Base-by-base conservation (phyloP, 2,888 invertebrate genomes). In the Diloba caeruleocephala region DNA sequence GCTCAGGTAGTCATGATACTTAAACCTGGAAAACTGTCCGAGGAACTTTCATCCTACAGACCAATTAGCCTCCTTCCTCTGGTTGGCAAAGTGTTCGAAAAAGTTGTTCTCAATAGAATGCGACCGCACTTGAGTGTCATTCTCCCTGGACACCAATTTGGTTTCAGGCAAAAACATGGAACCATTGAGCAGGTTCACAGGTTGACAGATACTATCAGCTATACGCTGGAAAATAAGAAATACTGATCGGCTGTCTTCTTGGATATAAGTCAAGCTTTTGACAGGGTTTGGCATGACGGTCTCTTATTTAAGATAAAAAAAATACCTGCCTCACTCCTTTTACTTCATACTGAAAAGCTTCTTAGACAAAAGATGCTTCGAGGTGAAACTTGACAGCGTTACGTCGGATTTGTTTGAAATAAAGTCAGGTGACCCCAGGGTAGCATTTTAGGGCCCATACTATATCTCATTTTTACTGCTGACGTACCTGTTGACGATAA, bases 1-100 rank as follows among this genome's bases (percentile, higher is more conserved):
- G n/a, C n/a, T 10, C 28, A 39, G 14, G 28, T 39, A 1, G 15
- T 39, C n/a, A 28, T 28, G 28, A 28, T 39, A 6, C 17, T 26
- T 3, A 39, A 39, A 28, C 38, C 38, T 0, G 38, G 38, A 10
- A 39, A 39, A 15, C 17, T 4, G n/a, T 6, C 38, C 1, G 10
- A 28, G 9, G 10, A 39, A 7, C 10, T 17, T 1, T 28, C 38
- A 3, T 39, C 38, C 8, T 39, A 39, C 26, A 14, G 37, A 26
- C 37, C 37, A 3, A 38, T 38, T 2, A 38, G 37, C 13, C 37
- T 38, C 5, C 37, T 38, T 0, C 37, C 37, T n/a, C 7, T 38
- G 2, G 3, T 26, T 26, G 26, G 37, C 0, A 38, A 39, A 28
- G 17, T 39, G 6, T 17, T 39, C 2, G 38, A 38, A 15, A 38